Evolutionary conservation across 2,888 invertebrate genomes (phyloP).

Genomic region (Melipona beecheii): DNA sequence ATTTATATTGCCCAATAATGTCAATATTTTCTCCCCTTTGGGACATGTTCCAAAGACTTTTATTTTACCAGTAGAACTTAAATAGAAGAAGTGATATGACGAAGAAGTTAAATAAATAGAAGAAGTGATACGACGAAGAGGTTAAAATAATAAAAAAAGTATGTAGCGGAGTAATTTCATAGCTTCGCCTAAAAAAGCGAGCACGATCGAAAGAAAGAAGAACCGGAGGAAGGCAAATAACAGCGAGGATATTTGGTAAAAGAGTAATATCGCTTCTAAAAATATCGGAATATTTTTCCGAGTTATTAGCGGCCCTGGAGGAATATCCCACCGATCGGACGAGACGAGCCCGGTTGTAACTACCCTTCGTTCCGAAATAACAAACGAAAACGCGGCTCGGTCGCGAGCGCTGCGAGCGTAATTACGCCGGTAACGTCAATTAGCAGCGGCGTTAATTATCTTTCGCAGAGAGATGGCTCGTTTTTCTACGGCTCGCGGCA

Average conservation of each 20-base stretch:
- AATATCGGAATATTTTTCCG: too few relatives aligned
- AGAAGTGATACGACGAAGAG: too few relatives aligned
- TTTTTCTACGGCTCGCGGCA: neutral
- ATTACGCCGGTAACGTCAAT: slow-evolving; percentile 64
- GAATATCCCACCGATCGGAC: neutral
- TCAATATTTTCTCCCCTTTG: too few relatives aligned
- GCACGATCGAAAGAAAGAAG: too few relatives aligned
- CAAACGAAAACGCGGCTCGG: slow-evolving; percentile 12
- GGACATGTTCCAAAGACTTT: too few relatives aligned
- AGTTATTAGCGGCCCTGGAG: neutral
- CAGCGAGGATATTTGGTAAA: neutral
- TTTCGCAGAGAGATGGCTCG: neutral
- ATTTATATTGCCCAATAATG: too few relatives aligned
- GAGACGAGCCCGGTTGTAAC: neutral
- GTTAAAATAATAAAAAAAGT: too few relatives aligned
- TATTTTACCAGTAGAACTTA: too few relatives aligned
- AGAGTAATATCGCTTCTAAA: neutral
- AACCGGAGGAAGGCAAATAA: neutral
- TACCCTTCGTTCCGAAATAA: neutral
- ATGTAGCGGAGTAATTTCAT: too few relatives aligned
- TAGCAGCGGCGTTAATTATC: slow-evolving; percentile 64
- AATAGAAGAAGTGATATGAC: too few relatives aligned
- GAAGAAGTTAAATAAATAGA: too few relatives aligned
- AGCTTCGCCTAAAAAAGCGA: too few relatives aligned
- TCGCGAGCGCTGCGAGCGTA: slow-evolving; percentile 37